Evolutionary conservation across 2,113 vertebrate species (phyloP), one percentile per base, ranked within the genome.

Genomic region (Pseudois nayaur): DNA sequence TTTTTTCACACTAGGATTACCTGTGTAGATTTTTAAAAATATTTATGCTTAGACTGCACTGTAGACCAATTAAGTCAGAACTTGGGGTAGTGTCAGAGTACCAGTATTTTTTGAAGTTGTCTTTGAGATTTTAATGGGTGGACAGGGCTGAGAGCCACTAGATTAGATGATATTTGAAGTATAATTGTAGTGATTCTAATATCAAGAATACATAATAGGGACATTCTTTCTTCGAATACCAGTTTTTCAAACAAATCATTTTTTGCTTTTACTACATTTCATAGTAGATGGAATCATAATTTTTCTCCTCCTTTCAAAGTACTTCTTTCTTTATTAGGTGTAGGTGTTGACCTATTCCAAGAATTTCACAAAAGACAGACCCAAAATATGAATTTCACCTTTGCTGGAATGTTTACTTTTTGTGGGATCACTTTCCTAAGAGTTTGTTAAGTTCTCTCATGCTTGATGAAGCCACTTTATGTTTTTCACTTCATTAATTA

Each of bases 281-380:
- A 54, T 87, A 82, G 10, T 57, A 79, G 23, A 81, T 83, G 11
- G 29, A 87, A 78, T 74, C 59, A 87, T 87, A 13, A 90, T 90
- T 95, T 97, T 62, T 92, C 43, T 54, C 40, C 27, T 94, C 31
- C 19, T 97, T 33, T 87, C 45, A 81, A 92, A 91, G 9, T 89
- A 74, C 27, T 64, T 94, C 14, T 86, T 13, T 59, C 6, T 36
- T 81, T 27, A 82, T 92, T n/a, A 67, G 7, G 5, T 67, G 2
- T 62, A 48, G 36, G 4, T 64, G 54, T 52, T 74, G 52, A 91
- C 3, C 25, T 92, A 54, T 74, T 59, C 27, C 17, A 93, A 85
- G 94, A 97, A 88, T 91, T 84, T 93, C 59, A 76, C 40, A 76
- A 82, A 79, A 94, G 17, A 85, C 74, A 94, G 12, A 33, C 27